Evolutionary conservation across 2,888 invertebrate species (phyloP), one percentile per base, ranked within the genome.

Genomic region (Hirudinaria manillensis): DNA sequence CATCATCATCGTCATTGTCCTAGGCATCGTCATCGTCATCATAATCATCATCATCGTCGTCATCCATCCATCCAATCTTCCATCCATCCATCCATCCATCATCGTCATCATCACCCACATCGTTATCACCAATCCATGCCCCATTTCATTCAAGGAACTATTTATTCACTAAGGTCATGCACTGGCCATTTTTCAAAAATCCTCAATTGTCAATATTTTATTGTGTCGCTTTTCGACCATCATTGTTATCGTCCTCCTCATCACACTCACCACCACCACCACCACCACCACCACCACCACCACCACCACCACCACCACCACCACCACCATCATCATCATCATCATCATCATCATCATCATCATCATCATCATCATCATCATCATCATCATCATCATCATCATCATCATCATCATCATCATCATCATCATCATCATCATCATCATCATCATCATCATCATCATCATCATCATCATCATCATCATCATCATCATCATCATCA

Each of bases 401-500:
- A 66, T 29, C 29, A 66, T 29, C 29, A n/a, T 29, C 29, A n/a
- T 29, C 29, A 66, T 29, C 29, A 19, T 29, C 29, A n/a, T 66
- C 24, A n/a, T 66, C 24, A 66, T 66, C 24, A n/a, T 66, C 24
- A n/a, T 66, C 24, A n/a, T 66, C 24, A 66, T 66, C 24, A n/a
- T 66, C 24, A 19, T 66, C 24, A 66, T 19, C 16, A 66, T 66
- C 24, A 66, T 66, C 16, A 66, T 66, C 24, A 19, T 66, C 24
- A 66, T 19, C 24, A 66, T 66, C 24, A 66, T 27, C 24, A 66
- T 27, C 66, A 16, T 27, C 24, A 16, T n/a, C 29, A 24, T 66
- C 29, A 27, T 29, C 24, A n/a, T 29, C 66, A 66, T 66, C 66
- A n/a, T 27, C 16, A 27, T 70, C 3, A 70, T 10, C 21, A n/a